Base-by-base conservation (phyloP, 2,113 vertebrate genomes). In the Nibea coibor region DNA sequence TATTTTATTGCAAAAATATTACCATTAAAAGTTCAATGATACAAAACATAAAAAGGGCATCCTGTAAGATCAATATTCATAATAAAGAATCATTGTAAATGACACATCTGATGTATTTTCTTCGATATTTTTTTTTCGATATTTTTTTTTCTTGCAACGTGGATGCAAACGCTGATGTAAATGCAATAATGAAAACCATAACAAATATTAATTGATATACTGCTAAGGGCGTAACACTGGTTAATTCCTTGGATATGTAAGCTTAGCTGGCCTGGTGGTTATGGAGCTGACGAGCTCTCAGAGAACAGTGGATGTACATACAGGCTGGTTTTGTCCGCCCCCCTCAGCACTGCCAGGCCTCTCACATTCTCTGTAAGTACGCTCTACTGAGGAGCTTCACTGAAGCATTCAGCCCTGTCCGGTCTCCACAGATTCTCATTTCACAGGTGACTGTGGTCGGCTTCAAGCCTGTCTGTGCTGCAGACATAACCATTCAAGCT, bases 391-490 rank as follows among this genome's bases (percentile, higher is more conserved):
- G 89, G 78, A 85, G 88, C 88, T 81, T 79, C 88, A 85, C 70
- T 47, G 86, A 58, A 92, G 91, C 92, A 58, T 91, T 94, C 91
- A 95, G 87, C 81, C 91, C 85, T 90, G 90, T 90, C 93, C 85
- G 35, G 80, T 82, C 92, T 89, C 87, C 91, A 93, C 89, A 89
- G 85, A 93, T 94, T 94, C 92, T 93, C 93, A 94, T 94, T 94
- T 94, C 94, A 94, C 93, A 93, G 91, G 91, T 94, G 93, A 93
- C 92, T 94, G 93, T 93, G 89, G 93, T 90, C 87, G 80, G 83
- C 90, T 91, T 91, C 88, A 78, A 92, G 91, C 87, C 88, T 84
- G 91, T 89, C 92, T 85, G 87, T 84, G 88, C 87, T 69, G 86
- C 90, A 81, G 88, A 88, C 89, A 88, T 74, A 83, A 88, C 80